Evolutionary conservation across 2,888 invertebrate genomes (phyloP).

Genomic region (Drosophila nr. perissopoda): DNA sequence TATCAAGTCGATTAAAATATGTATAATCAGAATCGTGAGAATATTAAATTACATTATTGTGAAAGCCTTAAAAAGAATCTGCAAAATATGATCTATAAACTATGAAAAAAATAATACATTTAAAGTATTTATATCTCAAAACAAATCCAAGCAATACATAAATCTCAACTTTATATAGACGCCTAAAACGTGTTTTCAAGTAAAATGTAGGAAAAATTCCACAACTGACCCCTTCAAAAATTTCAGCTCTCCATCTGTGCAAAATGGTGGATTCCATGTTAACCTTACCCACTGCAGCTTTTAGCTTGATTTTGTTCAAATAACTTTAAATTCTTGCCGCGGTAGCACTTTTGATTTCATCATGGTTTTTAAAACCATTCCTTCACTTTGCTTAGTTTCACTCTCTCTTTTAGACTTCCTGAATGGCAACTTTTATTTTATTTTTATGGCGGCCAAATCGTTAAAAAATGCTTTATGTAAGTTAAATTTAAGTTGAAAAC

Average conservation of each 20-base stretch:
- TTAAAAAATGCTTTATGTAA: constrained; percentile 44
- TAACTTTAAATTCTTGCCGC: neutral
- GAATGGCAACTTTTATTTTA: constrained; percentile 51
- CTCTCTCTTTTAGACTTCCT: constrained; percentile 31
- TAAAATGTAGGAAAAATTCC: neutral
- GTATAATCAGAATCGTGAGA: neutral
- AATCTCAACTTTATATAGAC: neutral
- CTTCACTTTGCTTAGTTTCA: constrained; percentile 23
- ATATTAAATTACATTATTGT: neutral
- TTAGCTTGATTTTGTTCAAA: neutral
- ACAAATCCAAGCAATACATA: accelerated
- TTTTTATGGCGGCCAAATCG: constrained; percentile 43
- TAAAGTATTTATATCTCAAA: neutral
- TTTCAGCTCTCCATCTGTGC: neutral
- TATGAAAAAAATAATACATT: neutral
- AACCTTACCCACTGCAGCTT: neutral
- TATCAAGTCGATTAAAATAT: neutral
- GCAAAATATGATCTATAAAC: neutral
- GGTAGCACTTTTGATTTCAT: constrained; percentile 26
- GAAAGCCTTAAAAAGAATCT: neutral
- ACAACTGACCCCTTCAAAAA: neutral
- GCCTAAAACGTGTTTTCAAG: neutral
- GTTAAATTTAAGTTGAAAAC: constrained; percentile 73
- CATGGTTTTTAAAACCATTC: constrained; percentile 16
- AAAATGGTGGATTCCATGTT: neutral